phyloP scores from a whole-genome alignment of 1,140 invertebrate genomes.

The Holcopasites calliopsidis region DNA sequence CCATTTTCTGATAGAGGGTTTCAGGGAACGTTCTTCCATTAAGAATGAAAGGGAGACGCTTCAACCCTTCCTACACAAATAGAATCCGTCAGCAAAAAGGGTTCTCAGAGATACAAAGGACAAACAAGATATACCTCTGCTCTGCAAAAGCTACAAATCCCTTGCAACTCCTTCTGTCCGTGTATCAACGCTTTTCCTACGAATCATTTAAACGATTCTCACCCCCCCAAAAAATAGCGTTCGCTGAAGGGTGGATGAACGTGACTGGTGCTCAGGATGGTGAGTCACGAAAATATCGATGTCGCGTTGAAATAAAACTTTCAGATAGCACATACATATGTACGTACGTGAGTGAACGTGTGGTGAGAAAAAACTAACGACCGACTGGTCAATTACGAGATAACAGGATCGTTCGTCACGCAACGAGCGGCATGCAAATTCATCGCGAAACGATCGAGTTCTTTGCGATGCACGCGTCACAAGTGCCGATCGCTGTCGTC shows the following conservation, averaged over 20 bases:
- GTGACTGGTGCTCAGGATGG: not conserved
- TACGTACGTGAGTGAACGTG: not conserved
- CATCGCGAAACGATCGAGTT: not conserved
- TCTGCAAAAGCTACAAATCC: not conserved
- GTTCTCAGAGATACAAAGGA: not conserved
- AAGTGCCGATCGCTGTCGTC: not conserved
- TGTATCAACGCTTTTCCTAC: too few species aligned
- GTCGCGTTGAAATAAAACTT: not conserved
- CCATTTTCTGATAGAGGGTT: not conserved
- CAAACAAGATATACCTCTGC: not conserved
- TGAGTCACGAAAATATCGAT: conserved; percentile 14
- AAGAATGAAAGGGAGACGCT: not conserved
- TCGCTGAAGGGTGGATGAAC: not conserved
- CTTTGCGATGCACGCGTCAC: not conserved
- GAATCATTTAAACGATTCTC: too few species aligned
- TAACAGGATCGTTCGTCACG: conserved; percentile 7
- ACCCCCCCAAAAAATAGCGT: too few species aligned
- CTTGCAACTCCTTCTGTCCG: too few species aligned
- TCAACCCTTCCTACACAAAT: not conserved
- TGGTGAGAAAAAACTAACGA: not conserved
- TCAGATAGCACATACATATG: not conserved
- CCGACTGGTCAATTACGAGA: conserved; percentile 16
- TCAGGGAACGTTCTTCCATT: not conserved
- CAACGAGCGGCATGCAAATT: conserved; percentile 26
- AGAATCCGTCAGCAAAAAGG: not conserved